phyloP scores from a whole-genome alignment of 2,888 invertebrate species.

The Watsonalla cultraria region DNA sequence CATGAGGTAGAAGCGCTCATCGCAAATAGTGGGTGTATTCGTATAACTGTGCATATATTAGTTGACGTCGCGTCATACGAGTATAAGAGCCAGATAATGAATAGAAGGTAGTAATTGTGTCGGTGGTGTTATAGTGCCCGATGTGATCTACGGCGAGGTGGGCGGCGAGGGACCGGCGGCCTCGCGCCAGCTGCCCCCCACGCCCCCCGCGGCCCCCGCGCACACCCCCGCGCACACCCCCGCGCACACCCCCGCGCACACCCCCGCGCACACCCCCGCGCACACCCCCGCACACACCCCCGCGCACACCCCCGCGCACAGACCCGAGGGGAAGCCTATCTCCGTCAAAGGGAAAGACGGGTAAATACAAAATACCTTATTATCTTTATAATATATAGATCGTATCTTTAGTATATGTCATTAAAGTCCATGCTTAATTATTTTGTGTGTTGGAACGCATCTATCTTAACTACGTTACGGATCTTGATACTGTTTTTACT shows the following conservation, averaged over 20 bases:
- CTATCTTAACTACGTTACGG: no score
- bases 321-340: slow-evolving; percentile 19
- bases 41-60: no score
- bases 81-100: no score
- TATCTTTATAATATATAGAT: not conserved
- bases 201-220: slow-evolving; percentile 4
- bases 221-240: slow-evolving; percentile 3
- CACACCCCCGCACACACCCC: slow-evolving; percentile 1
- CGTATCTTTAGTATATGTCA: no score
- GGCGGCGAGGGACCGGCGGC: slow-evolving; percentile 16
- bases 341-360: slow-evolving; percentile 63
- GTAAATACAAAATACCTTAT: slow-evolving; percentile 20
- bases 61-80: no score
- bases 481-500: no score
- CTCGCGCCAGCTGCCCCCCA: slow-evolving; percentile 7
- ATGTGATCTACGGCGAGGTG: slow-evolving; percentile 76
- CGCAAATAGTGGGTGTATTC: no score
- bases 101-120: not conserved
- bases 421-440: no score
- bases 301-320: slow-evolving; percentile 4
- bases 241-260: slow-evolving; percentile 4
- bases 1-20: no score
- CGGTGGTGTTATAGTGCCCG: slow-evolving; percentile 48
- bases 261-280: slow-evolving; percentile 3
- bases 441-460: no score